Base-by-base conservation (phyloP, 2,888 invertebrate genomes). In the Zonitis immaculata region DNA sequence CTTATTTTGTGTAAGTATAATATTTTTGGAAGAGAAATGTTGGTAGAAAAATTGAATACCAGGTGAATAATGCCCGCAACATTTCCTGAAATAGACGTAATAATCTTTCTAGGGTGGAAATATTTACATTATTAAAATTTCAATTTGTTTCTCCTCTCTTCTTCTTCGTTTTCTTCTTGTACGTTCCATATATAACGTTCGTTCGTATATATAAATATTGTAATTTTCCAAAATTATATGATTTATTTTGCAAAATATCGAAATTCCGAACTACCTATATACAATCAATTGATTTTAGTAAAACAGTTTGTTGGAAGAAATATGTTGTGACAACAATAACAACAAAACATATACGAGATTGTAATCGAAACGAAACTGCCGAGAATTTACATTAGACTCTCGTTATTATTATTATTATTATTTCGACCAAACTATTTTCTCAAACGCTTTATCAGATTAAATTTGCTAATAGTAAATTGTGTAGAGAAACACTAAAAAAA, bases 61-160 rank as follows among this genome's bases (percentile, higher is more conserved):
- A 63, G 62, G 64, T 65, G 64, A 67, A 65, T 63, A 66, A 66
- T 66, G 64, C 61, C 60, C 59, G 64, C 65, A 66, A 67, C 64
- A 64, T 66, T 66, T 66, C 64, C 64, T 60, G 65, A 64, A 66
- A 66, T 67, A 64, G 66, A 66, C 60, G 66, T 64, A 67, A 67
- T 67, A 67, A 66, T 66, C 66, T 63, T 63, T 61, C 62, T 58
- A 61, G 62, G 65, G 65, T 61, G 68, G 64, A 70, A 68, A 68
- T 68, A 70, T 70, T 69, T 68, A 67, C 69, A 69, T 69, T 69
- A 70, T 70, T 69, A 69, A 70, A 70, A 69, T 69, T 70, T 69
- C 69, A 70, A 69, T 70, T 69, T 69, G 68, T 68, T 61, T 60
- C 55, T 6, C 18, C 32, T 32, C 32, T 59, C 56, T 11, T 35